Base-by-base conservation (phyloP, 2,888 invertebrate species). In the Ametastegia equiseti region DNA sequence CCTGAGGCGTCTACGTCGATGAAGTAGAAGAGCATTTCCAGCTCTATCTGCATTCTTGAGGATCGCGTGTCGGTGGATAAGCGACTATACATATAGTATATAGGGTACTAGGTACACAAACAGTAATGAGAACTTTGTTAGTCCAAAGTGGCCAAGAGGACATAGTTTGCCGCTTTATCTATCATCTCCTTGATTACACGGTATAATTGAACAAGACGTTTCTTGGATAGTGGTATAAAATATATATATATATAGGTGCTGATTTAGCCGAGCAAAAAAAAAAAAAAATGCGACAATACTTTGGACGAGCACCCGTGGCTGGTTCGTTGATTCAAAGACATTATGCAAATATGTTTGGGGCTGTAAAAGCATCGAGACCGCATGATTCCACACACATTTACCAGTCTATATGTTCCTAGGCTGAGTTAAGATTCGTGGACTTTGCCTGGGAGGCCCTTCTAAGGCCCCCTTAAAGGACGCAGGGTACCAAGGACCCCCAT, bases 41-140 rank as follows among this genome's bases (percentile, higher is more conserved):
- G 15, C 71, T 71, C 83, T 84, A 86, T 85, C 85, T 83, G 83
- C 82, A 86, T 86, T 87, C 84, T 83, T 82, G 83, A 84, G 84
- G 77, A 85, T 88, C 87, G 86, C 87, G 84, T 86, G 86, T 83
- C 82, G 77, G 81, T 65, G 84, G 85, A 85, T 86, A 86, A 88
- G 85, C 86, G 84, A 83, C 84, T 83, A 83, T 83, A 81, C 84
- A n/a, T n/a, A n/a, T n/a, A n/a, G n/a, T n/a, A n/a, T n/a, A n/a
- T n/a, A n/a, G n/a, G n/a, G n/a, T 23, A 19, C 33, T 15, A 23
- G 47, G 60, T 65, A 80, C 82, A 85, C 83, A 84, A 85, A 85
- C 83, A 83, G 81, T 84, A 84, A 85, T 83, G 82, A 84, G 82
- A 82, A 85, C 82, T 84, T 85, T 85, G 85, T 85, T 85, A 83